phyloP scores from a whole-genome alignment of 2,888 invertebrate genomes.

The Itoplectis maculator region DNA sequence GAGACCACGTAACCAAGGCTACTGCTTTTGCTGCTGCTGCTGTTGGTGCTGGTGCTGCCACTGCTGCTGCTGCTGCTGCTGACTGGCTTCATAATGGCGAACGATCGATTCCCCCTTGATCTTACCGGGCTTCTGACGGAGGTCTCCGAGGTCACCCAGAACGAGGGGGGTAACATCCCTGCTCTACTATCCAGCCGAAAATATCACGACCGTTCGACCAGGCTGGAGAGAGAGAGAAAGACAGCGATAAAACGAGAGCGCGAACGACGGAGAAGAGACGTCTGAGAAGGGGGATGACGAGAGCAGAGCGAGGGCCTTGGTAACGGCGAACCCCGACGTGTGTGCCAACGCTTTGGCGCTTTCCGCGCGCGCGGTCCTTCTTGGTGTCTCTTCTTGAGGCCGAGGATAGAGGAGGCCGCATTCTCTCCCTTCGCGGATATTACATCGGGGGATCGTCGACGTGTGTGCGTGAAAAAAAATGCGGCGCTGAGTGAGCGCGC shows the following conservation, averaged over 20 bases:
- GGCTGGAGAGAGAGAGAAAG: neutral
- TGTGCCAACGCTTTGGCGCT: constrained; percentile 14
- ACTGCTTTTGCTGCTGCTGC: neutral
- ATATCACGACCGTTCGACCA: constrained; percentile 46
- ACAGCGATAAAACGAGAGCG: constrained; percentile 4
- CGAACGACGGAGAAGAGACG: constrained; percentile 20
- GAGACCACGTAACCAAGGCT: constrained; percentile 34
- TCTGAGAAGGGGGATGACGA: neutral
- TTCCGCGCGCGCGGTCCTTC: constrained; percentile 54
- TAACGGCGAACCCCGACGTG: constrained; percentile 52
- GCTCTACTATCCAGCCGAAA: constrained; percentile 51
- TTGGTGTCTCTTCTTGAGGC: constrained; percentile 55
- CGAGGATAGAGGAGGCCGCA: constrained; percentile 45
- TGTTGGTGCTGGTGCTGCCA: neutral
- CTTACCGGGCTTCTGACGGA: constrained; percentile 59
- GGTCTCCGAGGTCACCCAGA: constrained; percentile 59
- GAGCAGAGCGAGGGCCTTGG: constrained; percentile 54
- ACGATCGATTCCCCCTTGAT: constrained; percentile 66
- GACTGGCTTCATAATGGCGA: constrained; percentile 57
- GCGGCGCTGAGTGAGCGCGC: constrained; percentile 22
- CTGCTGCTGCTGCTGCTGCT: neutral
- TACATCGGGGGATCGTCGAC: neutral
- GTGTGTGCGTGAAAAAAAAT: constrained; percentile 12
- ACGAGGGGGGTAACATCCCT: constrained; percentile 44
- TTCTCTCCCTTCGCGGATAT: constrained; percentile 40